A percentile compares a stretch with the other conserved stretches of the same genome.
Conservation (phyloP, 2,797 vertebrate species). For the Rallus crepitans region DNA sequence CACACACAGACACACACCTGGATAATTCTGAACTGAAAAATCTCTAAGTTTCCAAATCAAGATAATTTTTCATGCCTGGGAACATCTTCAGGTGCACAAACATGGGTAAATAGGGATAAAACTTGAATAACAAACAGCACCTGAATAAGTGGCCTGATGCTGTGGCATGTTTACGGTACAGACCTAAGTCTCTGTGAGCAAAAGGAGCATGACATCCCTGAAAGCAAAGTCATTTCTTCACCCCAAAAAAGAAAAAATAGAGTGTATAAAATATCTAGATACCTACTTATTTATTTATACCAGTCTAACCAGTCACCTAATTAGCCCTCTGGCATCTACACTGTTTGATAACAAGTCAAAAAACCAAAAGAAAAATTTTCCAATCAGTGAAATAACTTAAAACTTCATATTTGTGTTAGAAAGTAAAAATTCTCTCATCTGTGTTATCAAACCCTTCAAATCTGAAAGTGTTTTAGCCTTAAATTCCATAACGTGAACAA, state of each 20-base stretch:
- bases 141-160: neutral
- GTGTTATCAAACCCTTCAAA: neutral
- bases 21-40: neutral
- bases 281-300: neutral
- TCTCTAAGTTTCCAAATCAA: neutral
- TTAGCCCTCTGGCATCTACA: neutral
- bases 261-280: accelerated
- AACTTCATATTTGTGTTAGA: neutral
- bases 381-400: neutral
- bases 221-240: neutral
- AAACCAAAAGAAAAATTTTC: neutral
- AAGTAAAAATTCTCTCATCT: neutral
- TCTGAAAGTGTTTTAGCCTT: neutral
- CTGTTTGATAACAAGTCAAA: neutral
- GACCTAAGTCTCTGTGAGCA: neutral
- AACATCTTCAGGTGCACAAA: neutral
- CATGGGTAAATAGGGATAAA: neutral
- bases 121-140: neutral
- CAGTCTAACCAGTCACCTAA: neutral
- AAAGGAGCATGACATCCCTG: neutral
- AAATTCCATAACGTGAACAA: neutral
- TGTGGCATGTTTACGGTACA: neutral
- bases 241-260: neutral
- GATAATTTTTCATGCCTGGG: accelerated
- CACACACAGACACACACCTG: neutral